Evolutionary conservation across 2,113 vertebrate genomes (phyloP).

Genomic region (Brachypteracias leptosomus): DNA sequence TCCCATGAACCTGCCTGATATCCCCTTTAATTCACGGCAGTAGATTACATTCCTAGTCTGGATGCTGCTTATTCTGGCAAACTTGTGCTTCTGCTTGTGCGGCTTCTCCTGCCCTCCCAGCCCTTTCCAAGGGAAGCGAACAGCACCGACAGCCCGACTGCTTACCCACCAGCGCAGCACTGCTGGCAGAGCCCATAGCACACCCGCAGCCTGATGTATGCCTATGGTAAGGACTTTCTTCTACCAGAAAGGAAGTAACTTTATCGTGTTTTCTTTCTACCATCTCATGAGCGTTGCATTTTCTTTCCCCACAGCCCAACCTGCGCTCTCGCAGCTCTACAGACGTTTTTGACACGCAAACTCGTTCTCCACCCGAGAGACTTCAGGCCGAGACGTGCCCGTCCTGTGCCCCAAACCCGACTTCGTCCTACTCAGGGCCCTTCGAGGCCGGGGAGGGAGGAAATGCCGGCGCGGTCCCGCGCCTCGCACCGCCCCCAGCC

Average conservation of each 20-base stretch:
- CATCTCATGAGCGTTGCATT: not conserved
- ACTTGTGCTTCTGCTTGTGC: not conserved
- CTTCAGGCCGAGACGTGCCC: not conserved
- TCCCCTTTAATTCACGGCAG: not conserved
- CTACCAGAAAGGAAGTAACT: not conserved
- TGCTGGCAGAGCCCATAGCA: not conserved
- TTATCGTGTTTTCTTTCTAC: not conserved
- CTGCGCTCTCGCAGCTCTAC: not conserved
- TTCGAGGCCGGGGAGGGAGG: not conserved
- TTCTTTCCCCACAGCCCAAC: not conserved
- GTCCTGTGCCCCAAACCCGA: fast-evolving
- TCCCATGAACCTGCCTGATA: not conserved
- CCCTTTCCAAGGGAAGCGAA: not conserved
- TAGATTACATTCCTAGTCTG: not conserved
- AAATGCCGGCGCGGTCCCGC: not conserved
- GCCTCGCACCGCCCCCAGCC: not conserved
- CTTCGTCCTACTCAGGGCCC: not conserved
- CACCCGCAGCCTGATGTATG: not conserved
- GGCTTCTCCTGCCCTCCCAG: not conserved
- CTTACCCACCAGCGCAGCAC: not conserved
- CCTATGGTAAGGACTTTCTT: not conserved
- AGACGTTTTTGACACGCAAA: not conserved
- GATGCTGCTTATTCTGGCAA: not conserved
- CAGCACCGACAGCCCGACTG: not conserved
- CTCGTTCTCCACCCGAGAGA: fast-evolving